Percentiles rank a stretch among this genome's conserved stretches.
These are phyloP conservation scores for Falco columbarius DNA, from an alignment of 2,797 vertebrate genomes.

Conservation along the genomic window DNA sequence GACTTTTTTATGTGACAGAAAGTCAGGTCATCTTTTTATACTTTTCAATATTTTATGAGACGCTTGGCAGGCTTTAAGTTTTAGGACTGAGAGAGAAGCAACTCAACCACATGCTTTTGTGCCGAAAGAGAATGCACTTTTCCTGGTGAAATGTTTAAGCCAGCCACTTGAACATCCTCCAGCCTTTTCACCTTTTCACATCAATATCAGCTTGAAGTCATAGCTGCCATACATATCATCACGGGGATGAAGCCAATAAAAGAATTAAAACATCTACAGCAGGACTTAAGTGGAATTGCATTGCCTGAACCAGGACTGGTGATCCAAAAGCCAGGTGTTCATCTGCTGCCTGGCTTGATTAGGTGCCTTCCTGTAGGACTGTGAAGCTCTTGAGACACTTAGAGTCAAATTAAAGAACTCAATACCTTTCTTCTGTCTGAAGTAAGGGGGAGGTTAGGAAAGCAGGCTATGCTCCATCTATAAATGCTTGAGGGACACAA, in stretches of 20 bases:
- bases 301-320: background rate
- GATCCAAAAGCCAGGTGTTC: background rate
- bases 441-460: background rate
- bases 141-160: conserved; percentile 19
- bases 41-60: conserved; percentile 29
- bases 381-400: background rate
- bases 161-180: conserved; percentile 2
- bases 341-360: background rate
- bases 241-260: background rate
- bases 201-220: conserved; percentile 6
- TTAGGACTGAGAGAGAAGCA: background rate
- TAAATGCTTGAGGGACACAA: background rate
- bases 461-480: background rate
- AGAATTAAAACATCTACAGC: background rate
- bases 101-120: conserved; percentile 9
- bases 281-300: background rate
- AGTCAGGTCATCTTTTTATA: conserved; percentile 27
- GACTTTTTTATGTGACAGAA: conserved; percentile 28
- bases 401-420: background rate
- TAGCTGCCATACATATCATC: background rate
- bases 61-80: conserved; percentile 28
- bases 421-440: background rate
- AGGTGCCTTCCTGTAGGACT: background rate
- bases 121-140: background rate
- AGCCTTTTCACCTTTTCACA: conserved; percentile 36